Conservation (phyloP, 1,140 invertebrate genomes). For the Pseudomyrmex pallidus region DNA sequence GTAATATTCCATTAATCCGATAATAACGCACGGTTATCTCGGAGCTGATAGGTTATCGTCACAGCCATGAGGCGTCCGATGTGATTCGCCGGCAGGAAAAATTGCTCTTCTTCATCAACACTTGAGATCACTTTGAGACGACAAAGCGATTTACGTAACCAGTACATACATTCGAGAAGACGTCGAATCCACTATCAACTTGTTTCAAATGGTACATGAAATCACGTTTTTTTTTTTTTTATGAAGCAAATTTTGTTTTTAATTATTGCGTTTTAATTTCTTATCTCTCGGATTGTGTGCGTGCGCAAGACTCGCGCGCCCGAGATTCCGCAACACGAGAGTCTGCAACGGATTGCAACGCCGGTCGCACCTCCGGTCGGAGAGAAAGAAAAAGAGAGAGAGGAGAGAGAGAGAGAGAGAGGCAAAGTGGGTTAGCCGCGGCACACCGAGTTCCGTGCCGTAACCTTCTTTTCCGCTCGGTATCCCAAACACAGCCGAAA, state of each 20-base stretch:
- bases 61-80: slow-evolving; percentile 30
- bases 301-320: no score
- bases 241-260: not conserved
- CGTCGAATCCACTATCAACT: not conserved
- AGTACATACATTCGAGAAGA: not conserved
- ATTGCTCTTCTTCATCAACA: slow-evolving; percentile 59
- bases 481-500: slow-evolving; percentile 71
- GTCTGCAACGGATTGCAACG: slow-evolving; percentile 61
- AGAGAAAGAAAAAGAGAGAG: no score
- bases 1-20: slow-evolving; percentile 74
- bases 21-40: slow-evolving; percentile 64
- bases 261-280: not conserved
- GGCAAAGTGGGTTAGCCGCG: slow-evolving; percentile 79
- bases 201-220: not conserved
- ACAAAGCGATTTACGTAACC: not conserved
- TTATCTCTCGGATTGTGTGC: not conserved
- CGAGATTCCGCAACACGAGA: not conserved
- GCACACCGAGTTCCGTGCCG: slow-evolving; percentile 72
- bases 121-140: slow-evolving; percentile 12
- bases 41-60: slow-evolving; percentile 64
- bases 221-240: not conserved
- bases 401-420: not conserved
- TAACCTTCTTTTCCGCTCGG: slow-evolving; percentile 67
- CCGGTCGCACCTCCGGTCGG: slow-evolving; percentile 67
- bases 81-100: slow-evolving; percentile 29